Evolutionary conservation across 1,140 invertebrate species (phyloP).

Genomic region (Eriocheir sinensis): DNA sequence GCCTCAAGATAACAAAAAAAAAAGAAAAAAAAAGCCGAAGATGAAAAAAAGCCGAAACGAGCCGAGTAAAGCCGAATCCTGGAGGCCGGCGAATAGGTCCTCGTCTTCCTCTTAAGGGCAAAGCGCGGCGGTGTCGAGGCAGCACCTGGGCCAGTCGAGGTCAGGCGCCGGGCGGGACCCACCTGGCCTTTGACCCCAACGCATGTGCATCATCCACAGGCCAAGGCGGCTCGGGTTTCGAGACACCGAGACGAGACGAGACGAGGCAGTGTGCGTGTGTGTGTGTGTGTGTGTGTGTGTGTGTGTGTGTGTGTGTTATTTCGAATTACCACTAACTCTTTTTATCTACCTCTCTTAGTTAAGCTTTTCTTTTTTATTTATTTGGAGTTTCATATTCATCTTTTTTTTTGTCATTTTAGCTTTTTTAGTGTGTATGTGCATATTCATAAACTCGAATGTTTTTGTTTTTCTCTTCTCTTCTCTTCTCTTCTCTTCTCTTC

Average conservation of each 20-base stretch:
- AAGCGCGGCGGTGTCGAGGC: neutral
- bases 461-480: too few relatives aligned
- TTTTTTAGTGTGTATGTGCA: too few relatives aligned
- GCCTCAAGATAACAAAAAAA: too few relatives aligned
- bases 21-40: too few relatives aligned
- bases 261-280: neutral
- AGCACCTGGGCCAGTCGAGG: neutral
- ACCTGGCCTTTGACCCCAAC: neutral
- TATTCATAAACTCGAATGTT: too few relatives aligned
- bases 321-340: too few relatives aligned
- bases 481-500: neutral
- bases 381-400: too few relatives aligned
- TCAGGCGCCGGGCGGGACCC: slow-evolving; percentile 16
- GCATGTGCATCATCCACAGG: slow-evolving; percentile 10
- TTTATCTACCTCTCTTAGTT: too few relatives aligned
- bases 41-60: neutral
- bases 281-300: too few relatives aligned
- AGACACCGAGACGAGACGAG: neutral
- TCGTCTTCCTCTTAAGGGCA: slow-evolving; percentile 8
- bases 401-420: too few relatives aligned
- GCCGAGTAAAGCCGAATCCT: neutral
- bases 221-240: slow-evolving; percentile 19
- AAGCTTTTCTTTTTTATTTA: too few relatives aligned
- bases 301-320: too few relatives aligned
- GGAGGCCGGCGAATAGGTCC: neutral